Percentiles rank a stretch among this genome's conserved stretches.
Conservation (phyloP, 1,140 invertebrate species). For the Chironomus tepperi region DNA sequence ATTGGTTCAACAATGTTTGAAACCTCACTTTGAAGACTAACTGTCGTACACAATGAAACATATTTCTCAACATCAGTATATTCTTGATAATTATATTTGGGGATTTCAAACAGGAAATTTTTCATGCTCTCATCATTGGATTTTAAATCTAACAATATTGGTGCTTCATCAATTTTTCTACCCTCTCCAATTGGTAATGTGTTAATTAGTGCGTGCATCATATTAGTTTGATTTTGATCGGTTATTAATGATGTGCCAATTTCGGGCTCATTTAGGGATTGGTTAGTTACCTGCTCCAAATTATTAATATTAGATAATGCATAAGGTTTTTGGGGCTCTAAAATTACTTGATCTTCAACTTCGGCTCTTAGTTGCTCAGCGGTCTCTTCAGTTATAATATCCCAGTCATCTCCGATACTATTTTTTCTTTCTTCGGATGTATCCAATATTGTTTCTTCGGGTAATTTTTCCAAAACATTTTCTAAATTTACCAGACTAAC, state of each 20-base stretch:
- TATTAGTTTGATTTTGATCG: neutral
- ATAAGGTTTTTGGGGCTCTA: neutral
- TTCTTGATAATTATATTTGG: neutral
- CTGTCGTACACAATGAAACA: neutral
- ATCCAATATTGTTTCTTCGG: too few species aligned
- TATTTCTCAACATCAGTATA: neutral
- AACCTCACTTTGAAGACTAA: too few species aligned
- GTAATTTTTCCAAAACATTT: too few species aligned
- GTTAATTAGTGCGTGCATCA: neutral
- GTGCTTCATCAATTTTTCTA: neutral
- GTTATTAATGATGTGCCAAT: neutral
- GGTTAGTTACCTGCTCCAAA: conserved; percentile 5
- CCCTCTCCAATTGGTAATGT: neutral
- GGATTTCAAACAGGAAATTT: neutral
- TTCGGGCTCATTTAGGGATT: neutral
- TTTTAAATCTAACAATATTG: neutral
- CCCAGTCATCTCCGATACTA: neutral
- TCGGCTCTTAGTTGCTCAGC: neutral
- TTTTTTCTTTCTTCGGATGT: neutral
- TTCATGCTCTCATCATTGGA: neutral
- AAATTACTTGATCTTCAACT: neutral
- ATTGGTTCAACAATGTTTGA: too few species aligned
- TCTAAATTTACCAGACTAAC: too few species aligned
- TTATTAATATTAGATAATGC: neutral
- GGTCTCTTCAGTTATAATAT: conserved; percentile 3